Evolutionary conservation across 2,888 invertebrate species (phyloP), one percentile per base, ranked within the genome.

Genomic region (Marasmarcha lunaedactyla): DNA sequence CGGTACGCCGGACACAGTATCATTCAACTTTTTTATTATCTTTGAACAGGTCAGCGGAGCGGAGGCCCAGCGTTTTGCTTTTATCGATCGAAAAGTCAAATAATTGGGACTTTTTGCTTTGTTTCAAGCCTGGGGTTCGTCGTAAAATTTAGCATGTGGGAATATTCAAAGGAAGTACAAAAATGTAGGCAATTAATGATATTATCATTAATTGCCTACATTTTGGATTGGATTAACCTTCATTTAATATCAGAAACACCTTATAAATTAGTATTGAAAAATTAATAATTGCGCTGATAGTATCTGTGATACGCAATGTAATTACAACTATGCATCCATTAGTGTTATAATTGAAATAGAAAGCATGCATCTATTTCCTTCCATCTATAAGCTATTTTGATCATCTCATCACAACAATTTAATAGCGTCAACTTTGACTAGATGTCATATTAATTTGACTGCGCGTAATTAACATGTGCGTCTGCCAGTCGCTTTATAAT

Each of bases 381-480:
- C n/a, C n/a, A n/a, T n/a, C n/a, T n/a, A n/a, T n/a, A n/a, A n/a
- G n/a, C n/a, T n/a, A n/a, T n/a, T n/a, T n/a, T n/a, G 20, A 20
- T 5, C 7, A 20, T 7, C 20, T 20, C 20, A 7, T 20, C 3
- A 20, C 20, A 5, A 5, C 20, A 35, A 13, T 13, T 33, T 12
- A 20, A n/a, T 15, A 25, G 20, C 15, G 38, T 33, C 44, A 39
- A 39, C 42, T 46, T 49, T 45, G 73, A 78, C 81, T 76, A 76
- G 76, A 70, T 69, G 71, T 68, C 74, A 78, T 74, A 71, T 79
- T 69, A 63, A 67, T 66, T 76, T 84, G 85, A 86, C 85, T 85
- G 83, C 71, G 77, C 79, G 79, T 85, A 85, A 86, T 87, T 86
- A 85, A 81, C 73, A 84, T 78, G 64, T 74, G 63, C 59, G 54